These are phyloP conservation scores for Drosophila meridionalis DNA, from an alignment of 2,888 invertebrate genomes.

Conservation along the genomic window DNA sequence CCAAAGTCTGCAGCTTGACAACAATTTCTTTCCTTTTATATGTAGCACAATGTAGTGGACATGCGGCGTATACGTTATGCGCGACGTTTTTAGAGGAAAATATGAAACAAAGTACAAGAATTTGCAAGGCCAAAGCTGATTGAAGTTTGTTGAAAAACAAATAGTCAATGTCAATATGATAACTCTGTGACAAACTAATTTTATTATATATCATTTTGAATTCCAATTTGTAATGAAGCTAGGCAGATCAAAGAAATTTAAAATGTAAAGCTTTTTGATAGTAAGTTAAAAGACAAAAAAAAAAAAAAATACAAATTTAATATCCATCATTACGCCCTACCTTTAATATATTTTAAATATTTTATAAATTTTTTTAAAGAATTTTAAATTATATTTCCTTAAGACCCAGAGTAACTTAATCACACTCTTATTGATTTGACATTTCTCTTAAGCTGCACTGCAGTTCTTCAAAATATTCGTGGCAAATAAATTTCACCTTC, in stretches of 20 bases:
- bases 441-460: not conserved
- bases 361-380: too few relatives aligned
- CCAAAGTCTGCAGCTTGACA: too few relatives aligned
- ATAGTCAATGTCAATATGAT: not conserved
- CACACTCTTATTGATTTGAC: not conserved
- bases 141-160: not conserved
- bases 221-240: too few relatives aligned
- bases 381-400: too few relatives aligned
- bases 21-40: not conserved
- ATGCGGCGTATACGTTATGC: not conserved
- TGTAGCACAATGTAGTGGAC: not conserved
- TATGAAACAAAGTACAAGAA: not conserved
- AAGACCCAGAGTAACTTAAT: not conserved
- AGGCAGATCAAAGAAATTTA: not conserved
- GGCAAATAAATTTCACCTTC: constrained; percentile 4
- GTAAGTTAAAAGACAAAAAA: not conserved
- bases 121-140: not conserved
- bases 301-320: not conserved
- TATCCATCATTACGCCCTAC: too few relatives aligned
- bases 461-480: not conserved
- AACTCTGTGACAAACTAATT: not conserved
- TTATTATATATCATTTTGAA: not conserved
- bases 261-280: not conserved
- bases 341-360: too few relatives aligned
- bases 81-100: not conserved